phyloP scores from a whole-genome alignment of 2,797 vertebrate species.

The Sebastes hubbsi region DNA sequence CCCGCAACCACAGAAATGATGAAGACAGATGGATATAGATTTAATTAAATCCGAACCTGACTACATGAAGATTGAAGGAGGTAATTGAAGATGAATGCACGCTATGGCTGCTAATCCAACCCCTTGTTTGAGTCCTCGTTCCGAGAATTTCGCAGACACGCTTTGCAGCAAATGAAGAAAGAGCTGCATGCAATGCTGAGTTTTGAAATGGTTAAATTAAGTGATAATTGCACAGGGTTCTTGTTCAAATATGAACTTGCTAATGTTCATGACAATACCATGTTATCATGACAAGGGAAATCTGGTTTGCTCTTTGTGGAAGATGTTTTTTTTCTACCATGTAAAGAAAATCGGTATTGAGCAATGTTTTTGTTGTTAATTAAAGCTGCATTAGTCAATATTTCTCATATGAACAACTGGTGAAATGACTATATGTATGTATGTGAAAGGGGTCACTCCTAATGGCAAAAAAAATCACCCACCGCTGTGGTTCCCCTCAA shows the following conservation, averaged over 20 bases:
- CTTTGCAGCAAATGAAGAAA: background rate
- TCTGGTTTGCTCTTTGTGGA: background rate
- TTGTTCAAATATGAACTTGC: background rate
- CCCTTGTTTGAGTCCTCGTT: slow-evolving; percentile 15
- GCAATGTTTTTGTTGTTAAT: background rate
- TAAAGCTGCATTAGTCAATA: background rate
- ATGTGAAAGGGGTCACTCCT: background rate
- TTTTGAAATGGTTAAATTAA: background rate
- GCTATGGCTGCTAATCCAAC: slow-evolving; percentile 42
- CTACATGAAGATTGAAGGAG: slow-evolving; percentile 78
- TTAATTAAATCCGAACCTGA: slow-evolving; percentile 77
- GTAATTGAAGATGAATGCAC: slow-evolving; percentile 71
- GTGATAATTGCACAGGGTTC: background rate
- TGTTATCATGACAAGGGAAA: background rate
- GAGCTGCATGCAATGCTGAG: background rate
- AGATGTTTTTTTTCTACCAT: background rate
- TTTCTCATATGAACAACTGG: background rate
- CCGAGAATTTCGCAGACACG: background rate
- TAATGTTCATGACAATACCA: background rate
- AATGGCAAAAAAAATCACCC: background rate
- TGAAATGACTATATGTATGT: background rate
- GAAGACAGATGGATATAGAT: slow-evolving; percentile 76
- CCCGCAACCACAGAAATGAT: slow-evolving; percentile 61
- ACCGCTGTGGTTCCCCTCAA: background rate
- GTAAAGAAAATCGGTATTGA: background rate